A percentile compares a stretch with the other conserved stretches of the same genome.
These are phyloP conservation scores for Hydrochoerus hydrochaeris DNA, from an alignment of 2,113 vertebrate species.

Conservation along the genomic window DNA sequence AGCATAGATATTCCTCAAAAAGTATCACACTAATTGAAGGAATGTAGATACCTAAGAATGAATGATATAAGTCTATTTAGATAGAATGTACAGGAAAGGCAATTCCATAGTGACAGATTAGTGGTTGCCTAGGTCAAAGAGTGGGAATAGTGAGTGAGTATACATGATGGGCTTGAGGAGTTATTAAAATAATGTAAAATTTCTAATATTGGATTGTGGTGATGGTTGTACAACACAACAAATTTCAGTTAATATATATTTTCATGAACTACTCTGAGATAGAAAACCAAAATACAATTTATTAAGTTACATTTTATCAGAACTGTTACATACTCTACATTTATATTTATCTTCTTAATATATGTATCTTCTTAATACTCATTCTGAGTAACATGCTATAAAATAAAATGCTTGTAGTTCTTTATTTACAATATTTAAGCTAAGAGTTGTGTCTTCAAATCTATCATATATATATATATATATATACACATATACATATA, in stretches of 20 bases:
- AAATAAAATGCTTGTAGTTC: background rate
- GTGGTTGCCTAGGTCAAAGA: background rate
- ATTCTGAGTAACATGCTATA: background rate
- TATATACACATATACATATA: too few relatives aligned
- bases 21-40: background rate
- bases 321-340: background rate
- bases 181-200: background rate
- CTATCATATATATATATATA: background rate
- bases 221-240: background rate
- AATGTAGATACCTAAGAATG: background rate
- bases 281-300: background rate
- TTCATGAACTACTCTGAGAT: background rate
- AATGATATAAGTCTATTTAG: background rate
- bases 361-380: slow-evolving; percentile 6
- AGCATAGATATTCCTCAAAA: background rate
- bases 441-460: background rate
- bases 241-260: slow-evolving; percentile 1
- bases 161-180: background rate
- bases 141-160: background rate
- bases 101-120: background rate
- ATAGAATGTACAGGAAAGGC: background rate
- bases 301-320: background rate
- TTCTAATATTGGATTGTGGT: background rate
- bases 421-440: background rate
- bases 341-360: background rate